phyloP scores from a whole-genome alignment of 2,113 vertebrate species.

The Gymnocephalus cernua region DNA sequence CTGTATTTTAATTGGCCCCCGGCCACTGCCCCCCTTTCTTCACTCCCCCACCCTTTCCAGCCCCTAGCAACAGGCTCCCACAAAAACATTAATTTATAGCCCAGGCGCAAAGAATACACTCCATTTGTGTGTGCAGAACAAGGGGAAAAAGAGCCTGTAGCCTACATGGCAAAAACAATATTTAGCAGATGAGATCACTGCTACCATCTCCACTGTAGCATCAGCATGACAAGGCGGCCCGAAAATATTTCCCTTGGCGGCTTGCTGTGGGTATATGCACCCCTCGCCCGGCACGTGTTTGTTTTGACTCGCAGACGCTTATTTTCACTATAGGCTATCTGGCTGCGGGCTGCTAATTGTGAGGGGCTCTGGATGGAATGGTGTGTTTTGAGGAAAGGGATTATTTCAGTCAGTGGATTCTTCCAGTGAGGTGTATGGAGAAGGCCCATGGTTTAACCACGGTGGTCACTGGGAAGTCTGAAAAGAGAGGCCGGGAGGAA shows the following conservation, averaged over 20 bases:
- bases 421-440: conserved; percentile 33
- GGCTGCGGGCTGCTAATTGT: conserved; percentile 78
- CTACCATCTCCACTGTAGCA: conserved; percentile 71
- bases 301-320: conserved; percentile 79
- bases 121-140: conserved; percentile 66
- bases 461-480: conserved; percentile 34
- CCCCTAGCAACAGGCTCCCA: conserved; percentile 79
- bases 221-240: conserved; percentile 71
- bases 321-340: conserved; percentile 76
- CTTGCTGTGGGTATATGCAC: conserved; percentile 54
- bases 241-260: conserved; percentile 81
- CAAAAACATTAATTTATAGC: conserved; percentile 80
- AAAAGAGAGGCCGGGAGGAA: neutral
- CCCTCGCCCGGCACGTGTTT: conserved; percentile 67
- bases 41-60: conserved; percentile 25
- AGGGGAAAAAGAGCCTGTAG: conserved; percentile 48
- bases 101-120: conserved; percentile 66
- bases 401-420: conserved; percentile 59
- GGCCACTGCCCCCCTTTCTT: conserved; percentile 61
- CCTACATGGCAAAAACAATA: conserved; percentile 81
- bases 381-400: conserved; percentile 64
- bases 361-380: conserved; percentile 62
- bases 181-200: conserved; percentile 82
- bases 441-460: conserved; percentile 18
- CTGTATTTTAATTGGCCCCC: conserved; percentile 86